Evolutionary conservation across 2,113 vertebrate species (phyloP).

Genomic region (Ochotona curzoniae): DNA sequence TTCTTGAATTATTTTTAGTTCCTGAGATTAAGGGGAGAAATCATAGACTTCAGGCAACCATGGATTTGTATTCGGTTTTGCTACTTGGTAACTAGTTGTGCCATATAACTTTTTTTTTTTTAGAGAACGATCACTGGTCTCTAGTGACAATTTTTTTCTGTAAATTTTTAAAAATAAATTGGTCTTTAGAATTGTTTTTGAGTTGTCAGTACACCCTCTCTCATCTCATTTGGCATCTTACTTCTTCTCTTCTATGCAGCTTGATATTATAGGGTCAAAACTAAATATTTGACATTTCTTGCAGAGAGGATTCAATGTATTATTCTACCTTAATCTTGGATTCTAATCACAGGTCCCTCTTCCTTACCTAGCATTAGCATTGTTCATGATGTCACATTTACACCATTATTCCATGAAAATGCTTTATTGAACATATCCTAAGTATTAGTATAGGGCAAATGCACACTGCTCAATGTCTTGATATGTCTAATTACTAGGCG

Average conservation of each 20-base stretch:
- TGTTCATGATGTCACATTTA: background rate
- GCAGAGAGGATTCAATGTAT: background rate
- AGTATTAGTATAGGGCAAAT: background rate
- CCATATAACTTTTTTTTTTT: background rate
- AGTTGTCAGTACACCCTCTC: background rate
- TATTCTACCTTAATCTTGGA: background rate
- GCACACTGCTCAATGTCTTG: too few relatives aligned
- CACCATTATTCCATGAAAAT: background rate
- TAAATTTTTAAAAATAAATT: background rate
- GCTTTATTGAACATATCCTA: background rate
- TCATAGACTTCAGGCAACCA: background rate
- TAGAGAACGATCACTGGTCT: background rate
- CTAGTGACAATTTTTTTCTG: background rate
- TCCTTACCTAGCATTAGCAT: background rate
- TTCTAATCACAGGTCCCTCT: background rate
- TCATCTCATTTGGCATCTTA: background rate
- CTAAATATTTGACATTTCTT: constrained; percentile 14
- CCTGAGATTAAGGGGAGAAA: background rate
- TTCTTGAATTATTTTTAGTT: constrained; percentile 32
- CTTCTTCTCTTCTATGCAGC: background rate
- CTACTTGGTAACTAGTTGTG: background rate
- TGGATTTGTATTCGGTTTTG: background rate
- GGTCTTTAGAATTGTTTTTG: background rate
- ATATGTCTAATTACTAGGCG: too few relatives aligned
- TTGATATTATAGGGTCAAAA: constrained; percentile 17